Evolutionary conservation across 2,797 vertebrate species (phyloP).

Genomic region (Onychomys torridus): DNA sequence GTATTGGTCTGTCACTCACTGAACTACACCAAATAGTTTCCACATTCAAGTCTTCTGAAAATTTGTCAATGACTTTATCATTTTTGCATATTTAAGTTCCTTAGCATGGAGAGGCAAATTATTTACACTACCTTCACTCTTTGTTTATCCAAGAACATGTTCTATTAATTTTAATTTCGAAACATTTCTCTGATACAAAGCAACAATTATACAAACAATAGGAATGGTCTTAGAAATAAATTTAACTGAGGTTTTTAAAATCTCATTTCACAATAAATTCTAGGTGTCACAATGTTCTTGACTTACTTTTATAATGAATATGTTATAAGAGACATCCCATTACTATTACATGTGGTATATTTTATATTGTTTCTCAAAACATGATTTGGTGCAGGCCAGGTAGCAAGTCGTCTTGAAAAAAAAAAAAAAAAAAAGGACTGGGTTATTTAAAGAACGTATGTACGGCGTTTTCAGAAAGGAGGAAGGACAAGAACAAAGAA

Average conservation of each 20-base stretch:
- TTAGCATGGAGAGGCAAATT: neutral
- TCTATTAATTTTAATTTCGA: constrained; percentile 52
- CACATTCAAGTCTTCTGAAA: neutral
- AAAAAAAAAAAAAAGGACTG: neutral
- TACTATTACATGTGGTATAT: neutral
- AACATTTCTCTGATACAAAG: constrained; percentile 24
- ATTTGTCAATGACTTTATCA: constrained; percentile 49
- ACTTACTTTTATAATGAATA: neutral
- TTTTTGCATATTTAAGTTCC: constrained; percentile 29
- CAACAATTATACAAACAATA: neutral
- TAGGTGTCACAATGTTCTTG: neutral
- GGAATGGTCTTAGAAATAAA: constrained; percentile 10
- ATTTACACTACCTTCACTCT: constrained; percentile 21
- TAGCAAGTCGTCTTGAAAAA: neutral
- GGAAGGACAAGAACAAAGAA: neutral
- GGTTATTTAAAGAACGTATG: neutral
- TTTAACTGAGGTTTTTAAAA: constrained; percentile 38
- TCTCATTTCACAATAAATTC: constrained; percentile 37
- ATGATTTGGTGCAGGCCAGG: neutral
- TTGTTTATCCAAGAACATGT: neutral
- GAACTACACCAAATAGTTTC: constrained; percentile 5
- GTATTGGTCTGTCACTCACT: neutral
- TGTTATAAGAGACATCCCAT: neutral
- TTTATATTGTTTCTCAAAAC: neutral
- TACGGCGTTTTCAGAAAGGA: neutral